Base-by-base conservation (phyloP, 2,797 vertebrate genomes). In the Otus scops region DNA sequence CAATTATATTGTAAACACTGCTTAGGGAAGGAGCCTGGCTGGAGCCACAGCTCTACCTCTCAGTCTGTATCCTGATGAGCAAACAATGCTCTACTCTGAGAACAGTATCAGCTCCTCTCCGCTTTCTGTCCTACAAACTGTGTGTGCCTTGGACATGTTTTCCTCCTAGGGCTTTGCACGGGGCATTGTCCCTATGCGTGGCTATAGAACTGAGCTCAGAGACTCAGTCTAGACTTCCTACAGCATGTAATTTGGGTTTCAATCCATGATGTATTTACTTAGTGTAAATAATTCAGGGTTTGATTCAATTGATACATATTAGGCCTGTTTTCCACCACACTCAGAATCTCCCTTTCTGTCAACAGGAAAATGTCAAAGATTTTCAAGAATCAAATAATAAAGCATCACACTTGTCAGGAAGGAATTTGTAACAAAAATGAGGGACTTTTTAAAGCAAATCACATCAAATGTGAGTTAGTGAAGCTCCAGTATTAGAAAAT, bases 371-470 rank as follows among this genome's bases (percentile, higher is more conserved):
- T 10, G 7, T 36, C 38, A 57, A 74, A 63, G 43, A 80, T 84
- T 86, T 86, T 88, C 61, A 68, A 86, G 27, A 84, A 86, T 15
- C 13, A 81, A 88, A 14, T 41, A 91, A 75, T 32, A 85, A 90
- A 77, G 36, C 13, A 75, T 18, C 6, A 75, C 4, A 39, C 22
- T 71, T 51, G 17, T 67, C 41, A 88, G 43, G 78, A 81, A 88
- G 61, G 16, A 84, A 67, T 73, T 28, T 65, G 48, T 86, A 93
- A 84, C n/a, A 83, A 91, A 92, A 93, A 43, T 27, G 0, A 41
- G 8, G 13, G 24, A 21, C 11, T 68, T 85, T 70, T 87, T 65
- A 75, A 78, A 32, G 34, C 57, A 90, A 78, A 88, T 88, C 32
- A 64, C 45, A 88, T 57, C 21, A 88, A 69, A 43, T 36, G 32